Evolutionary conservation across 2,797 vertebrate genomes (phyloP).

Genomic region (Prunella strophiata): DNA sequence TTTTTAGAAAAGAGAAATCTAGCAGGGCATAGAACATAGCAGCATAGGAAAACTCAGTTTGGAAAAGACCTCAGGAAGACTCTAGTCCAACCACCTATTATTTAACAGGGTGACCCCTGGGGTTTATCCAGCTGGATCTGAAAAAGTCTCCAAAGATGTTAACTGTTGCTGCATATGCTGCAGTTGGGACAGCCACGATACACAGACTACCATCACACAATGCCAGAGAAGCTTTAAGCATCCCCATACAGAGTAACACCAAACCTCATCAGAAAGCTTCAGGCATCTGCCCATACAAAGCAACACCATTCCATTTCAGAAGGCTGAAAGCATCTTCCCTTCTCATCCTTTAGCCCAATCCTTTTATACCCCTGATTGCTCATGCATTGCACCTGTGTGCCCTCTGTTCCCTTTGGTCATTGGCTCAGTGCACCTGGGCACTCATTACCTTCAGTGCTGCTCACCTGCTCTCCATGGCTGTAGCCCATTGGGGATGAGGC

Average conservation of each 20-base stretch:
- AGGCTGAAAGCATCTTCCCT: fast-evolving
- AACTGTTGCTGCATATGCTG: neutral
- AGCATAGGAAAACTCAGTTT: neutral
- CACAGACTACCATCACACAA: neutral
- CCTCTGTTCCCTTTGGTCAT: neutral
- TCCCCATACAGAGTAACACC: neutral
- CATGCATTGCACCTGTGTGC: neutral
- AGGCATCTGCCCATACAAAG: fast-evolving
- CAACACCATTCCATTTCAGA: fast-evolving
- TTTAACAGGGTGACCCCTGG: neutral
- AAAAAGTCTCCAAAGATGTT: neutral
- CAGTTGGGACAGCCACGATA: neutral
- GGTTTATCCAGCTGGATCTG: neutral
- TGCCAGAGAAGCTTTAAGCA: neutral
- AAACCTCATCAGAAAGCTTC: neutral
- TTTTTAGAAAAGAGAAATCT: neutral
- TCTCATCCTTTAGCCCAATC: neutral
- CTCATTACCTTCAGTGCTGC: neutral
- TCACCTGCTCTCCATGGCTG: neutral
- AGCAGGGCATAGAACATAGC: neutral
- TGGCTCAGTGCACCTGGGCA: neutral
- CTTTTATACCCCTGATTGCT: neutral
- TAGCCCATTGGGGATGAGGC: neutral
- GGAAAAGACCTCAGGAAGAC: neutral
- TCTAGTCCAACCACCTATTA: neutral